Evolutionary conservation across 1,140 invertebrate genomes (phyloP).

Genomic region (Zaprionus camerounensis): DNA sequence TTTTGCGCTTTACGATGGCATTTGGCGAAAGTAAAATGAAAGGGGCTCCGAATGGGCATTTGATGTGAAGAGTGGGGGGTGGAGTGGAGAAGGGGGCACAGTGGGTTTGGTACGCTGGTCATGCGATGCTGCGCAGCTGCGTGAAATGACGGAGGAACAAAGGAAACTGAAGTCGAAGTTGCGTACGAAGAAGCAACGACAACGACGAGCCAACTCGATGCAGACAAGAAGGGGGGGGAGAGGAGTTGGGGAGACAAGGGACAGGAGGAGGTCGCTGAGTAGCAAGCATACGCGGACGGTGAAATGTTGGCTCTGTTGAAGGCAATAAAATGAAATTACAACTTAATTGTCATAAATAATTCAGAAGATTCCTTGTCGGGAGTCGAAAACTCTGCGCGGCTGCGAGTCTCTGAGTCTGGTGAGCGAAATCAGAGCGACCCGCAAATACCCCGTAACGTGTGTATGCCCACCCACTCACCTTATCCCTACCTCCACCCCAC

Average conservation of each 20-base stretch:
- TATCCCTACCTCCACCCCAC: neutral
- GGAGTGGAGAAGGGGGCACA: neutral
- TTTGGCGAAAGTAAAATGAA: conserved; percentile 53
- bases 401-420: conserved; percentile 1
- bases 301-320: conserved; percentile 65
- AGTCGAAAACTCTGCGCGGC: conserved; percentile 49
- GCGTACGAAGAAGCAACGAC: conserved; percentile 19
- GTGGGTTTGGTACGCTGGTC: conserved; percentile 27
- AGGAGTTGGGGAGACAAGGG: neutral
- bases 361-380: conserved; percentile 57
- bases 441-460: conserved; percentile 25
- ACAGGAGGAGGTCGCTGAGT: neutral
- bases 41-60: conserved; percentile 40
- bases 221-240: neutral
- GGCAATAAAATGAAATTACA: conserved; percentile 74
- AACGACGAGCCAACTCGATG: conserved; percentile 14
- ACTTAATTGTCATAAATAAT: conserved; percentile 75
- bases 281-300: conserved; percentile 45
- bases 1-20: conserved; percentile 63
- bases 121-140: conserved; percentile 60
- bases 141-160: conserved; percentile 61
- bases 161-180: conserved; percentile 35
- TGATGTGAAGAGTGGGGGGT: conserved; percentile 13
- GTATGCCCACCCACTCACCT: neutral
- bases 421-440: conserved; percentile 47